Base-by-base conservation (phyloP, 2,113 vertebrate genomes). In the Neopipo cinnamomea region DNA sequence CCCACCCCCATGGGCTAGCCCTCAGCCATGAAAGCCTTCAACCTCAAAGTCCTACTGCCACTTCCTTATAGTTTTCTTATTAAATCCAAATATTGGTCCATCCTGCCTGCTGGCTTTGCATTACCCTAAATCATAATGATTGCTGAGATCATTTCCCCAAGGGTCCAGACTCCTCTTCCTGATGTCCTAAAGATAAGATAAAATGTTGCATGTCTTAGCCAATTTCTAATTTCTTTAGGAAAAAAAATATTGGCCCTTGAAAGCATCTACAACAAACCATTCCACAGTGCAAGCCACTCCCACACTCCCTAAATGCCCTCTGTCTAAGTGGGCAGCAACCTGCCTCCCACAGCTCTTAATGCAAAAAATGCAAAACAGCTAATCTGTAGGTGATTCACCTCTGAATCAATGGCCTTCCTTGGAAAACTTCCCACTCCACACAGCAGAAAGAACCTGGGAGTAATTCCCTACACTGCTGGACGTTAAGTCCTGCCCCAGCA, bases 1-100 rank as follows among this genome's bases (percentile, higher is more conserved):
- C 8, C 33, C 35, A 72, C 2, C 3, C 5, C 28, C 0, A 2
- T 11, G 28, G 35, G 16, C 33, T 56, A 37, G 15, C n/a, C 14
- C 53, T 91, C 33, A 72, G 18, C 16, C 15, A 17, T 35, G 49
- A 61, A 56, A 9, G 9, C 30, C 66, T 82, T 62, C 37, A 62
- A 13, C 19, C 20, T 72, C 24, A 4, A 83, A 59, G 68, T 65
- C 30, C 24, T 41, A 47, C 49, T 76, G 44, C 14, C 83, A 85
- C 35, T 58, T 88, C 24, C 75, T 83, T 49, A 22, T 0, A 31
- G 13, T 37, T 83, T 91, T 72, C 47, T 41, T 74, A n/a, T 59
- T 70, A 76, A 83, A 63, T 46, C 25, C 53, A 76, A 67, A 52
- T 50, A 88, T 79, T 39, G 62, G 16, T 22, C 28, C 28, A 79